Percentiles rank a stretch among this genome's conserved stretches.
Conservation (phyloP, 2,888 invertebrate species). For the Netelia melanura region DNA sequence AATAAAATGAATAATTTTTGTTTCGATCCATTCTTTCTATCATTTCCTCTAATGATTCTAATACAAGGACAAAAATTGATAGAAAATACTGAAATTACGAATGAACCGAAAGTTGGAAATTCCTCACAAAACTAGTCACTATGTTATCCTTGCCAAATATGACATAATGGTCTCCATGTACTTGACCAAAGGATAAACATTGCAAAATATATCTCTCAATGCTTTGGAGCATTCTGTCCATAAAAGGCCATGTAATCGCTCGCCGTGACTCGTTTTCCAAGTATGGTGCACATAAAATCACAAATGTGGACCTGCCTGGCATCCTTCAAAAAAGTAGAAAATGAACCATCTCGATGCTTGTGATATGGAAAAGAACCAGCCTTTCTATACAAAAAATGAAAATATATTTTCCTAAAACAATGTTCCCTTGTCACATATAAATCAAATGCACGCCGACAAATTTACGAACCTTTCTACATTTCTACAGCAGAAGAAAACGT, state of each 20-base stretch:
- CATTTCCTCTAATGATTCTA: not conserved
- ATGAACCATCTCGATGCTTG: not conserved
- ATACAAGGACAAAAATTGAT: not conserved
- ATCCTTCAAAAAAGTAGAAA: not conserved
- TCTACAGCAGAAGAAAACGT: not conserved
- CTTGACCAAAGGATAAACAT: conserved; percentile 56
- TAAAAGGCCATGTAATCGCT: conserved; percentile 65
- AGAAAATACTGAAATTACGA: not conserved
- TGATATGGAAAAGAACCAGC: not conserved
- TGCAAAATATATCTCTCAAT: conserved; percentile 41
- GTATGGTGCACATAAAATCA: conserved; percentile 45
- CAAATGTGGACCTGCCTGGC: conserved; percentile 22
- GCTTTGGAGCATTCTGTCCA: conserved; percentile 42
- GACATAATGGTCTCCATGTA: conserved; percentile 8
- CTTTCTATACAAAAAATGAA: no score
- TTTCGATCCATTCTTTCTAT: conserved; percentile 18
- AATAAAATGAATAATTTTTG: conserved; percentile 58
- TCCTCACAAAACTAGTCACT: not conserved
- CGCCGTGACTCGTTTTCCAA: conserved; percentile 55
- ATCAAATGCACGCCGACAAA: not conserved
- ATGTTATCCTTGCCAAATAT: not conserved
- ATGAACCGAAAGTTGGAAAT: no score
- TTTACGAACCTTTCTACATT: not conserved
- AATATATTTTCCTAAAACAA: no score
- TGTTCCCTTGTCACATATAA: no score